A percentile compares a stretch with the other conserved stretches of the same genome.
These are phyloP conservation scores for Gambusia affinis DNA, from an alignment of 2,113 vertebrate species.

Conservation along the genomic window DNA sequence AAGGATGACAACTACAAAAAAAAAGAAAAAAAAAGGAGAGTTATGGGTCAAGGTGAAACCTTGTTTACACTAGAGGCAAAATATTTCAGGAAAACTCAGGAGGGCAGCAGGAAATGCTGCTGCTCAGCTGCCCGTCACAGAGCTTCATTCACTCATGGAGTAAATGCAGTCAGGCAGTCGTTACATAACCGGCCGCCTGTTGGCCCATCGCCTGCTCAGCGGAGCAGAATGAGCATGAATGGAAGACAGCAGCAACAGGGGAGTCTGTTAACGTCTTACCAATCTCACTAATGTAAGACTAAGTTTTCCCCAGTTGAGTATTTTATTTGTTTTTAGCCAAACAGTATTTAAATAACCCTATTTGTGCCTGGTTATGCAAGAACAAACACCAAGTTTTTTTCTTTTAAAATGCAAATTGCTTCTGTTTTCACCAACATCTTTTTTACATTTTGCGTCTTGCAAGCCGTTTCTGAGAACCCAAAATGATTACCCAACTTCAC, in stretches of 20 bases:
- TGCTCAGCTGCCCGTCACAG: conserved; percentile 33
- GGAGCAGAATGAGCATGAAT: conserved; percentile 19
- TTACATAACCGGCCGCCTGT: conserved; percentile 45
- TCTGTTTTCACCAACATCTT: background rate
- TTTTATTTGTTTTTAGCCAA: background rate
- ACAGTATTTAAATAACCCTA: background rate
- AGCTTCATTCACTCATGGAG: conserved; percentile 59
- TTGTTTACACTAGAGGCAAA: conserved; percentile 28
- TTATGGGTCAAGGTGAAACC: conserved; percentile 33
- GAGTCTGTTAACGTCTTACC: conserved; percentile 23
- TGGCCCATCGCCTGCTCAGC: conserved; percentile 9
- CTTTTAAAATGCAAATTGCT: background rate
- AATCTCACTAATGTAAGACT: conserved; percentile 10
- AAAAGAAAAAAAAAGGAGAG: background rate
- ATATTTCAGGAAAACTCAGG: conserved; percentile 44
- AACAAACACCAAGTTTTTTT: background rate
- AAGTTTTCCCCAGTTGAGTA: background rate
- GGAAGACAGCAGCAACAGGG: conserved; percentile 1
- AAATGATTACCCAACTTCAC: conserved; percentile 45
- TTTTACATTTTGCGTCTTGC: conserved; percentile 1
- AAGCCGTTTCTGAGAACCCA: conserved; percentile 21
- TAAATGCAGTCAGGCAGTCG: conserved; percentile 14
- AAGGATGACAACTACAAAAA: background rate
- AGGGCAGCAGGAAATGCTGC: conserved; percentile 53
- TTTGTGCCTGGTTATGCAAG: background rate